phyloP scores from a whole-genome alignment of 2,113 vertebrate genomes.

The Plotosus lineatus region DNA sequence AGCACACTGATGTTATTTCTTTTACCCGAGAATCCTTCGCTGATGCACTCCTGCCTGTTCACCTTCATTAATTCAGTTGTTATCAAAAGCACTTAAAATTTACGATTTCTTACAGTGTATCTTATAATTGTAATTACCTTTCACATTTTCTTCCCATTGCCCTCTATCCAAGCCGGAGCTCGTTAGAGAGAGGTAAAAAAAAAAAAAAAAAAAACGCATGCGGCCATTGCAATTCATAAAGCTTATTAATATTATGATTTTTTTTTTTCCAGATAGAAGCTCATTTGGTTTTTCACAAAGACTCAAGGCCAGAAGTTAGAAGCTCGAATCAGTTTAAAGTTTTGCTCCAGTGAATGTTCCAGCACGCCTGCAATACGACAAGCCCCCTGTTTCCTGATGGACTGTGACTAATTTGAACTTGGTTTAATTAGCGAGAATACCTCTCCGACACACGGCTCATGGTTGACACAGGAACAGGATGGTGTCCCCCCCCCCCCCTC shows the following conservation, averaged over 20 bases:
- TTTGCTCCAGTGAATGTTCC: constrained; percentile 18
- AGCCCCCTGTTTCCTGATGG: constrained; percentile 50
- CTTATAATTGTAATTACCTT: constrained; percentile 40
- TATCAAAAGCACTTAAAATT: constrained; percentile 46
- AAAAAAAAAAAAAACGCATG: constrained; percentile 20
- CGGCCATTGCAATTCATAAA: constrained; percentile 42
- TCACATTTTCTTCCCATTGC: constrained; percentile 33
- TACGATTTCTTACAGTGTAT: constrained; percentile 40
- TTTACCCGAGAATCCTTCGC: not conserved
- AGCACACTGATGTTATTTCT: constrained; percentile 26
- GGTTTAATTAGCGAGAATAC: constrained; percentile 54
- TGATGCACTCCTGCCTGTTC: constrained; percentile 60
- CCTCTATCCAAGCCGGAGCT: constrained; percentile 11
- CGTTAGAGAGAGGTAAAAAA: not conserved
- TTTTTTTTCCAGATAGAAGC: constrained; percentile 42
- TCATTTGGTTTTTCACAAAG: constrained; percentile 43
- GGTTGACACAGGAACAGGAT: constrained; percentile 6
- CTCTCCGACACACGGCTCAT: constrained; percentile 25
- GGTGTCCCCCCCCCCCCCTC: no score
- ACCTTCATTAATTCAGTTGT: constrained; percentile 53
- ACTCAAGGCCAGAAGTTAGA: constrained; percentile 21
- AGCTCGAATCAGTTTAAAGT: constrained; percentile 43
- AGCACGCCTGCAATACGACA: constrained; percentile 29
- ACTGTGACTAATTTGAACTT: constrained; percentile 52
- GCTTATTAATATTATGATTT: constrained; percentile 39